Evolutionary conservation across 2,797 vertebrate species (phyloP), one percentile per base, ranked within the genome.

Genomic region (Ambastaia sidthimunki): DNA sequence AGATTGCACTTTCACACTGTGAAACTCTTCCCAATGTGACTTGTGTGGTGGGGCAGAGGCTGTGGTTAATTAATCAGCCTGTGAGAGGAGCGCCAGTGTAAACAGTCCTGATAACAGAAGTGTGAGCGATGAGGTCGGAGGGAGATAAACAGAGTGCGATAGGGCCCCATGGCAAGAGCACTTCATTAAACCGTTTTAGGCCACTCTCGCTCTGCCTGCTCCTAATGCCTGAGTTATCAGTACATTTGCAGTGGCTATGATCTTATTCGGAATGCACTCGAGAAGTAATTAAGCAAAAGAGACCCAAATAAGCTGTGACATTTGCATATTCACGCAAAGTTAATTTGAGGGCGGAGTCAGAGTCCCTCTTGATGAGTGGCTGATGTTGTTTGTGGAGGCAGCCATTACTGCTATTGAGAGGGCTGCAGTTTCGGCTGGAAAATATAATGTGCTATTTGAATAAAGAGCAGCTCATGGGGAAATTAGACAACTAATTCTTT

Each of bases 171-270:
- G 90, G 89, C 90, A 88, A 91, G 85, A 88, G 76, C 87, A 86
- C 85, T 90, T 90, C 87, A 91, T 90, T 88, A 91, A 90, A 86
- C 83, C 82, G 82, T 88, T 87, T 89, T 85, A 87, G 79, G 82
- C 83, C 84, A 74, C 83, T 86, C 83, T 85, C 87, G 71, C 85
- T 87, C 83, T 84, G 78, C 37, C n/a, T 75, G 86, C 76, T 2
- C 28, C 28, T 82, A 84, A 87, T 80, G 80, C 76, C 80, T 82
- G 78, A 83, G 60, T 85, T 84, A 86, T 86, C 84, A 87, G 77
- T 84, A 81, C 81, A 86, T 81, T 81, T 85, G 78, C 84, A 83
- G 37, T 80, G 71, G 55, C 85, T 83, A 71, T 83, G 71, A 86
- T 89, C 82, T 76, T 57, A 37, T 82, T 86, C 80, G 84, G 85